Conservation (phyloP, 2,888 invertebrate species). For the Stenoptilia bipunctidactyla region DNA sequence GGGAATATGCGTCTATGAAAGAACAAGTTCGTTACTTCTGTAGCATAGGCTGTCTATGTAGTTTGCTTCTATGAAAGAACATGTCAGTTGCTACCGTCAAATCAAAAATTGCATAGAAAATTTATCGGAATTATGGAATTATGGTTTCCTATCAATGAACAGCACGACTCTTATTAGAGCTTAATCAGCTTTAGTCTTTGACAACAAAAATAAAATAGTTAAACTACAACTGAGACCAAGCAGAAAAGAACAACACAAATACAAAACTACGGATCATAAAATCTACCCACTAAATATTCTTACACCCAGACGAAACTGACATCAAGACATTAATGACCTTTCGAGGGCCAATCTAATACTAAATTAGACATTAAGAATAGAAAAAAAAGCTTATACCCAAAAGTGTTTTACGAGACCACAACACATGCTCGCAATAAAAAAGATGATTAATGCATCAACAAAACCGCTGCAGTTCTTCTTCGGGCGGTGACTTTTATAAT, state of each 20-base stretch:
- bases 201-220: too few relatives aligned
- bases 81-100: too few relatives aligned
- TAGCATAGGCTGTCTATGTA: too few relatives aligned
- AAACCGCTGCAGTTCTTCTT: slow-evolving; percentile 58
- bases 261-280: neutral
- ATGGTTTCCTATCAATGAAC: too few relatives aligned
- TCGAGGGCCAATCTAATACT: slow-evolving; percentile 47
- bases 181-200: too few relatives aligned
- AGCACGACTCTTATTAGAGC: too few relatives aligned
- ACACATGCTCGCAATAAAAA: slow-evolving; percentile 66
- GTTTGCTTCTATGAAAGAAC: too few relatives aligned
- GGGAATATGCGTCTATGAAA: slow-evolving; percentile 94
- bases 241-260: neutral
- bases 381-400: slow-evolving; percentile 52
- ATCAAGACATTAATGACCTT: slow-evolving; percentile 53
- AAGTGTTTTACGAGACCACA: slow-evolving; percentile 62
- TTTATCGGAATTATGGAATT: too few relatives aligned
- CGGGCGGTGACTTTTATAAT: slow-evolving; percentile 67
- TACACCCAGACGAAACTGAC: slow-evolving; percentile 28
- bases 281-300: slow-evolving; percentile 32
- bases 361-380: slow-evolving; percentile 51
- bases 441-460: slow-evolving; percentile 65
- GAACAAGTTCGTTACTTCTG: too few relatives aligned
- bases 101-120: too few relatives aligned
- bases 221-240: too few relatives aligned